Conservation (phyloP, 2,113 vertebrate genomes). For the Sciurus niger region DNA sequence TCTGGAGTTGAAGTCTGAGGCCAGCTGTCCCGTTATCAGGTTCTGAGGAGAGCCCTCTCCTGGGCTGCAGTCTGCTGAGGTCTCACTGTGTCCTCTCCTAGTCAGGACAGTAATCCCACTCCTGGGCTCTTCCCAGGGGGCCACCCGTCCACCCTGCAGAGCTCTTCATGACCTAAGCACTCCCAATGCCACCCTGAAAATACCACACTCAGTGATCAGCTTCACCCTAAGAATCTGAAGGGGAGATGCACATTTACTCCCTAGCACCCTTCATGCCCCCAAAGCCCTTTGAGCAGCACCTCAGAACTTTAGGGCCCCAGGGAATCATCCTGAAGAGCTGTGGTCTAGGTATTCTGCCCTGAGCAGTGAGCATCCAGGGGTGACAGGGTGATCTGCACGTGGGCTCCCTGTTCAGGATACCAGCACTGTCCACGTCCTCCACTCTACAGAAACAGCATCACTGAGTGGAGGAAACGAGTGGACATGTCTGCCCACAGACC, state of each 20-base stretch:
- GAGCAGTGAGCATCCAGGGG: background rate
- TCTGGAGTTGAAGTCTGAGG: background rate
- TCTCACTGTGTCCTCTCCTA: background rate
- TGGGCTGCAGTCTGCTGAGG: too few relatives aligned
- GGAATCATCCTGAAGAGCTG: background rate
- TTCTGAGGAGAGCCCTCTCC: background rate
- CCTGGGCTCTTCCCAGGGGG: too few relatives aligned
- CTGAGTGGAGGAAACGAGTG: background rate
- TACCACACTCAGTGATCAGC: background rate
- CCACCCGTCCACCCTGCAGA: background rate
- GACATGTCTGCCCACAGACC: background rate
- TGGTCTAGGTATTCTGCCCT: background rate
- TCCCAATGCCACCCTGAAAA: background rate
- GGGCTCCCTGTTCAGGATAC: background rate
- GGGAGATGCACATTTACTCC: background rate
- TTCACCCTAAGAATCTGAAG: background rate
- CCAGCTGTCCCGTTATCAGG: too few relatives aligned
- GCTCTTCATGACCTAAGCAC: background rate
- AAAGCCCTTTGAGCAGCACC: background rate
- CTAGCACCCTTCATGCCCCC: rapidly evolving
- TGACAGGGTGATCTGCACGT: too few relatives aligned
- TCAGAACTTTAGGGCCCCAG: background rate
- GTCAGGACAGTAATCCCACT: too few relatives aligned
- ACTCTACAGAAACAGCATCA: background rate
- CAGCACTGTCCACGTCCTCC: rapidly evolving